Conservation (phyloP, 2,113 vertebrate species). For the Miniopterus natalensis region DNA sequence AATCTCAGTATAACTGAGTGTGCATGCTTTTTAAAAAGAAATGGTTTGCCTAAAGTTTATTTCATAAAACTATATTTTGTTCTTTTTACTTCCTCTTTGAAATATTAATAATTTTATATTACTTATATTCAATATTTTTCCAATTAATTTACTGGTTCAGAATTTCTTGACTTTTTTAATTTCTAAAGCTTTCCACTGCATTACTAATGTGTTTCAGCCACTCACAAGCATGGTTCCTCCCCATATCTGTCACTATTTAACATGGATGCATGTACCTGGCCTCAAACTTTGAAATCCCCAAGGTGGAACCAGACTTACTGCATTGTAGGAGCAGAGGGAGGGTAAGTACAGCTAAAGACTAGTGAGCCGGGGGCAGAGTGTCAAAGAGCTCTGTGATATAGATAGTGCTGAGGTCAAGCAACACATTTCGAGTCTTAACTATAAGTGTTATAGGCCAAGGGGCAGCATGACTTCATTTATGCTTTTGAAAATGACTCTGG, state of each 20-base stretch:
- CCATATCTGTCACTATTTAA: not conserved
- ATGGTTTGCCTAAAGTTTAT: not conserved
- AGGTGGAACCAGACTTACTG: not conserved
- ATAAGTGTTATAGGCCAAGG: not conserved
- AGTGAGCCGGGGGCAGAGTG: fast-evolving
- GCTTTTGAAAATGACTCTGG: not conserved
- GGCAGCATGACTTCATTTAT: not conserved
- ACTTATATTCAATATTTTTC: not conserved
- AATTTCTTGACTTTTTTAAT: not conserved
- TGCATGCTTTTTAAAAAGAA: not conserved
- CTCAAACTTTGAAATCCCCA: not conserved
- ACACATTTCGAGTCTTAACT: not conserved
- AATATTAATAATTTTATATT: not conserved
- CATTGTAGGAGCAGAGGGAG: not conserved
- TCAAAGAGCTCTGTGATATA: too few species aligned
- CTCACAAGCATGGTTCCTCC: not conserved
- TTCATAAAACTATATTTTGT: not conserved
- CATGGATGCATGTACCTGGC: not conserved
- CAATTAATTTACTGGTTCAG: not conserved
- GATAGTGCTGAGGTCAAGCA: not conserved
- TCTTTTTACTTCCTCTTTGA: not conserved
- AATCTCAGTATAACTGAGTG: not conserved
- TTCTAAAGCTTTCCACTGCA: not conserved
- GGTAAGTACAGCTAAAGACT: not conserved
- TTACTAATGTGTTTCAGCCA: not conserved